Base-by-base conservation (phyloP, 2,888 invertebrate species). In the Meiosimyza decipiens region DNA sequence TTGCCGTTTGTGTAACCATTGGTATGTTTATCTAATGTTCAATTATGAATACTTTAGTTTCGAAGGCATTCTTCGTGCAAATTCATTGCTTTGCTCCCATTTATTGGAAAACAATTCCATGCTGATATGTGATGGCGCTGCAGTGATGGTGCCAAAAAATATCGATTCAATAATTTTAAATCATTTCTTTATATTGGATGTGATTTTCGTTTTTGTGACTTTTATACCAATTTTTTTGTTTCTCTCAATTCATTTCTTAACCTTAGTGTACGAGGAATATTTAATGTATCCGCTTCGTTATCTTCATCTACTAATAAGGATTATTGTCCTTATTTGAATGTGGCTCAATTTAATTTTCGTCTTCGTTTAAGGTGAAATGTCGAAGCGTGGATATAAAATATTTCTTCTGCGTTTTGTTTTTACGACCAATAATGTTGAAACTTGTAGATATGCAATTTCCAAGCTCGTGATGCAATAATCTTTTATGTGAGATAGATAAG, bases 91-190 rank as follows among this genome's bases (percentile, higher is more conserved):
- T 51, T 54, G 40, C 47, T 16, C 11, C 16, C 33, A 55, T 55
- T 67, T 55, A 54, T 47, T 67, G 16, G 66, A 13, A 67, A 55
- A 55, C 55, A 67, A 55, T n/a, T 67, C 40, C 9, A 54, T 54
- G n/a, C 54, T 18, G 54, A 18, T 16, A 54, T 16, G 54, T 18
- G 28, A 28, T 59, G 22, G 28, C 13, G 28, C 18, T 16, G 15
- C 16, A 49, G 6, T 49, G 50, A 47, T 49, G 49, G 49, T n/a
- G n/a, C 28, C n/a, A 47, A 9, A 12, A 6, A 54, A 62, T 62
- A 40, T 40, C 33, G 62, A 63, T 70, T 51, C 54, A 70, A 70
- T 70, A 70, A 70, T 70, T 70, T 70, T 63, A 62, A 70, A 70
- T 70, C 28, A 70, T 70, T 54, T 63, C 52, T 63, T 40, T 40